Evolutionary conservation across 2,797 vertebrate genomes (phyloP), one percentile per base, ranked within the genome.

Genomic region (Xerus rutilus): DNA sequence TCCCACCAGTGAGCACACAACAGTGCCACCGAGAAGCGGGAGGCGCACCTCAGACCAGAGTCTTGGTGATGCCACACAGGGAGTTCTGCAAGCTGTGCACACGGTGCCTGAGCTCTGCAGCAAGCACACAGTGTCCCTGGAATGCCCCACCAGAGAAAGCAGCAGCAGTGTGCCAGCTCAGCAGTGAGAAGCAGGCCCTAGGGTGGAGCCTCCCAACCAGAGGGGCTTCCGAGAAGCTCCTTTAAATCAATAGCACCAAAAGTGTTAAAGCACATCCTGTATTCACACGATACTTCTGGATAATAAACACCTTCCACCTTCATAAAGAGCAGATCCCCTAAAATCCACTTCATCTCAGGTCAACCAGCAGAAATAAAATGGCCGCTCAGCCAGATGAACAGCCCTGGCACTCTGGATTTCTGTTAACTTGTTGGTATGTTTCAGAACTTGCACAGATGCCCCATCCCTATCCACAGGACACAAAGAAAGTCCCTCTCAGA

Each of bases 381-480:
- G 7, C 21, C 47, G 6, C 39, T 67, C 0, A 11, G 13, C 25
- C 65, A 72, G 39, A 74, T n/a, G 23, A n/a, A 35, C 1, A 35
- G 10, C 4, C 62, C 76, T 5, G 7, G 4, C 4, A 28, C 69
- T 74, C n/a, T 9, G 21, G 32, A 49, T 18, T 43, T 23, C 32
- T 49, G 4, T 6, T 49, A 25, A 64, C n/a, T 52, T 18, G 1
- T 12, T n/a, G 8, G 85, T 4, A 25, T 13, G 4, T 47, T 32
- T 64, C 7, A 43, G 47, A 77, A 59, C 30, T 15, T 2, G 28
- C 0, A 23, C 1, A 25, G 12, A 30, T 8, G 70, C 9, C 52
- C 47, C 14, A 30, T 0, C 3, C 0, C 0, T 1, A 43, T 35
- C 28, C 28, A 25, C 1, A 8, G 28, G 11, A 70, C 13, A 49